Conservation (phyloP, 2,797 vertebrate genomes). For the Knipowitschia caucasica region DNA sequence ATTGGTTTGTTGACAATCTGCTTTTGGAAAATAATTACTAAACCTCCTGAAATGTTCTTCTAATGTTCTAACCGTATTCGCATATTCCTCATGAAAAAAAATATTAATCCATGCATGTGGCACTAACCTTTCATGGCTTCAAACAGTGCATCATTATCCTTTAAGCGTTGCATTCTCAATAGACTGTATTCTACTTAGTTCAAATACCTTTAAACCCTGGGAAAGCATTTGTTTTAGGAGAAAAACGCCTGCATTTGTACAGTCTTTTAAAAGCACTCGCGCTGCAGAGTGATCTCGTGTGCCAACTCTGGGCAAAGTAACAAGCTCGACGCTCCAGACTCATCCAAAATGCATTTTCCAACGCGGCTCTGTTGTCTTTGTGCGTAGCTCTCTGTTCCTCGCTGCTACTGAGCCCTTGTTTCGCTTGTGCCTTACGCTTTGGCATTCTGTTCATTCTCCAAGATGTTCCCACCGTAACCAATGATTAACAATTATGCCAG, state of each 20-base stretch:
- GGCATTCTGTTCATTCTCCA: slow-evolving; percentile 72
- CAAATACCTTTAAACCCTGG: not conserved
- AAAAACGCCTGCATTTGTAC: not conserved
- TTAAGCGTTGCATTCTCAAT: not conserved
- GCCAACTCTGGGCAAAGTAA: slow-evolving; percentile 33
- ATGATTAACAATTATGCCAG: slow-evolving; percentile 81
- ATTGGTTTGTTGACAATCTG: too few relatives aligned
- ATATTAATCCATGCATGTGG: too few relatives aligned
- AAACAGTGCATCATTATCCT: too few relatives aligned
- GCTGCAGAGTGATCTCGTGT: slow-evolving; percentile 21
- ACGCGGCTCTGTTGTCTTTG: slow-evolving; percentile 6
- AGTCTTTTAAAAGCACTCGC: not conserved
- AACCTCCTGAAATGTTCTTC: too few relatives aligned
- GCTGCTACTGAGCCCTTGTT: slow-evolving; percentile 35
- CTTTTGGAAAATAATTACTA: too few relatives aligned
- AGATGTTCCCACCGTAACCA: slow-evolving; percentile 76
- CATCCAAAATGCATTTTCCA: slow-evolving; percentile 30
- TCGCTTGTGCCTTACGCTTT: slow-evolving; percentile 52
- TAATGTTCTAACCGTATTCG: too few relatives aligned
- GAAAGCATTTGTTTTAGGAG: not conserved
- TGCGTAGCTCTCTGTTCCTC: slow-evolving; percentile 10
- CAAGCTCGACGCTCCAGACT: slow-evolving; percentile 28
- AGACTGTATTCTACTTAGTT: not conserved
- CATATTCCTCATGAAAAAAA: too few relatives aligned
- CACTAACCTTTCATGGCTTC: too few relatives aligned